Conservation (phyloP, 2,888 invertebrate genomes). For the Caenorhabditis panamensis region DNA sequence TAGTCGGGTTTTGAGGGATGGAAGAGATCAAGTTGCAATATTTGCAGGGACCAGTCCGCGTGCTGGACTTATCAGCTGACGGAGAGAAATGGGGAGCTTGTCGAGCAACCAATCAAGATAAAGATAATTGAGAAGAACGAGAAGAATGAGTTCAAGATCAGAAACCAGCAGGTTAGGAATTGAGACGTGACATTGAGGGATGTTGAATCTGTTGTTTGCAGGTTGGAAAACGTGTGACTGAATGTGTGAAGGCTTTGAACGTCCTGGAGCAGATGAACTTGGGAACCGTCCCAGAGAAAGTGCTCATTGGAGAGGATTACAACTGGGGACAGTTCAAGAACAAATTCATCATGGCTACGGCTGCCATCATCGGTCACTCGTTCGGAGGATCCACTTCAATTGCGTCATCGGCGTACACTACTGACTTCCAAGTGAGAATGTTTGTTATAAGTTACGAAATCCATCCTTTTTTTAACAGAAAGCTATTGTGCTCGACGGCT, state of each 20-base stretch:
- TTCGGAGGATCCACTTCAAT: slow-evolving; percentile 86
- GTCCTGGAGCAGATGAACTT: slow-evolving; percentile 81
- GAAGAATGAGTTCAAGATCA: slow-evolving; percentile 82
- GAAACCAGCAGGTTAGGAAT: slow-evolving; percentile 82
- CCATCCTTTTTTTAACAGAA: slow-evolving; percentile 24
- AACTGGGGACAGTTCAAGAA: slow-evolving; percentile 82
- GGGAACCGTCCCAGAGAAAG: slow-evolving; percentile 72
- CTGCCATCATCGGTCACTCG: slow-evolving; percentile 85
- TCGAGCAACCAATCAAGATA: slow-evolving; percentile 74
- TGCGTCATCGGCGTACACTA: slow-evolving; percentile 84
- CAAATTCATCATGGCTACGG: slow-evolving; percentile 68
- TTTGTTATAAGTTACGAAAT: neutral
- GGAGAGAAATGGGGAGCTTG: slow-evolving; percentile 68
- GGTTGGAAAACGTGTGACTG: slow-evolving; percentile 82
- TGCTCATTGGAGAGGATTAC: slow-evolving; percentile 81
- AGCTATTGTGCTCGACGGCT: slow-evolving; percentile 85
- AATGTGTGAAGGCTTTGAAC: slow-evolving; percentile 81
- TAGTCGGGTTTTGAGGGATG: slow-evolving; percentile 21
- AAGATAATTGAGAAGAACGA: slow-evolving; percentile 63
- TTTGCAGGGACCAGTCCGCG: slow-evolving; percentile 74
- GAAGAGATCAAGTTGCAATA: slow-evolving; percentile 12
- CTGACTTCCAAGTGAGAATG: slow-evolving; percentile 71
- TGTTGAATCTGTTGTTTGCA: slow-evolving; percentile 59
- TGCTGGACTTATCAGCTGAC: slow-evolving; percentile 74
- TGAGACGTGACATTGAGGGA: too few relatives aligned